A percentile compares a stretch with the other conserved stretches of the same genome.
Conservation (phyloP, 37 sponge, comb jelly and placozoan genomes). For the Eunapius fragilis region DNA sequence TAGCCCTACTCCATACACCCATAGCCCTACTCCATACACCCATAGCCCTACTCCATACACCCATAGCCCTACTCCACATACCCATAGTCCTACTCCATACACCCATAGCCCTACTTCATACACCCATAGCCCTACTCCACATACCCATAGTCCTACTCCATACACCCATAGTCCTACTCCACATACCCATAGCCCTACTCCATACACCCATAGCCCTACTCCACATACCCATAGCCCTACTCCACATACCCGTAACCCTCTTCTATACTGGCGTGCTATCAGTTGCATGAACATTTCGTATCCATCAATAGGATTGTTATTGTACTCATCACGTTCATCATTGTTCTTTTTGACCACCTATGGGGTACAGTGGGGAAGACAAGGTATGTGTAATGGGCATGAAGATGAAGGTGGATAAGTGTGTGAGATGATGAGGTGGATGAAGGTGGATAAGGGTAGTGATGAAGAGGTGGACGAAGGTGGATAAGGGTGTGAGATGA, state of each 20-base stretch:
- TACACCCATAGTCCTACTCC: not conserved
- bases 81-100: not conserved
- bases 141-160: too few species aligned
- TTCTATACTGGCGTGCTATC: conserved; percentile 53
- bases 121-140: too few species aligned
- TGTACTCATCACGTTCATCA: conserved; percentile 29
- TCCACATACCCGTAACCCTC: conserved; percentile 53
- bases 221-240: too few species aligned
- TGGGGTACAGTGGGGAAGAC: not conserved
- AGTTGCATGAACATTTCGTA: conserved; percentile 56
- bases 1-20: not conserved
- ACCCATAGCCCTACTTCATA: too few species aligned
- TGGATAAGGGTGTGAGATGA: not conserved
- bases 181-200: not conserved
- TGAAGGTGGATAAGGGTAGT: not conserved
- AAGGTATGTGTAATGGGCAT: not conserved
- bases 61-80: not conserved
- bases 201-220: not conserved
- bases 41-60: not conserved
- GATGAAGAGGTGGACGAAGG: not conserved
- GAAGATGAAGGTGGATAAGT: not conserved
- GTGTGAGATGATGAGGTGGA: not conserved
- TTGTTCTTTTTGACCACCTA: conserved; percentile 32
- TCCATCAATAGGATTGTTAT: conserved; percentile 17
- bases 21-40: not conserved